phyloP scores from a whole-genome alignment of 2,888 invertebrate genomes.

The Mystacides longicornis region DNA sequence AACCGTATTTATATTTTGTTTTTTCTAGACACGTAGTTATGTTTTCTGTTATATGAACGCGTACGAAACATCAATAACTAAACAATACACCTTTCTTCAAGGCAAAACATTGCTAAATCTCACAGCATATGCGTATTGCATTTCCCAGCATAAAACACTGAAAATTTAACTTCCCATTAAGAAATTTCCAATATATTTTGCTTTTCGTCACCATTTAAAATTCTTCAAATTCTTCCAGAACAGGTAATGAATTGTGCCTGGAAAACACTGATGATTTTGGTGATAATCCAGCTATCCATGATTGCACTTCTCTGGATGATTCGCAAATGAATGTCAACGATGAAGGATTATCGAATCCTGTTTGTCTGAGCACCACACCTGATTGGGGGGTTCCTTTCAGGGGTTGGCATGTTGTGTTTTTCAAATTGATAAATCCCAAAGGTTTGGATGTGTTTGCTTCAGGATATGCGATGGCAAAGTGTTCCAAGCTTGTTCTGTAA shows the following conservation, averaged over 20 bases:
- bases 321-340: conserved; percentile 52
- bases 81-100: too few relatives aligned
- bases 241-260: conserved; percentile 49
- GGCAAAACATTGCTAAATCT: too few relatives aligned
- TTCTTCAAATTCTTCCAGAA: conserved; percentile 51
- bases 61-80: too few relatives aligned
- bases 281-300: conserved; percentile 54
- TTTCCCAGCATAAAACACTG: too few relatives aligned
- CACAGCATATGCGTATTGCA: too few relatives aligned
- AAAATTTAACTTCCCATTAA: too few relatives aligned
- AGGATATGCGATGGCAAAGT: conserved; percentile 58
- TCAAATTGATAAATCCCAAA: conserved; percentile 53
- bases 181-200: too few relatives aligned
- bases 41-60: too few relatives aligned
- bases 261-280: conserved; percentile 40
- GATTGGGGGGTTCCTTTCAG: conserved; percentile 35
- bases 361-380: conserved; percentile 54
- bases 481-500: conserved; percentile 55
- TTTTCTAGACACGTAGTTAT: too few relatives aligned
- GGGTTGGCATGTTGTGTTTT: conserved; percentile 53
- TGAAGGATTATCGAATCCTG: conserved; percentile 54
- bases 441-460: conserved; percentile 57
- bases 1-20: too few relatives aligned
- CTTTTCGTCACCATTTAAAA: conserved; percentile 14
- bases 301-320: conserved; percentile 49